Conservation (phyloP, 2,113 vertebrate species). For the Platycercus adscitus region DNA sequence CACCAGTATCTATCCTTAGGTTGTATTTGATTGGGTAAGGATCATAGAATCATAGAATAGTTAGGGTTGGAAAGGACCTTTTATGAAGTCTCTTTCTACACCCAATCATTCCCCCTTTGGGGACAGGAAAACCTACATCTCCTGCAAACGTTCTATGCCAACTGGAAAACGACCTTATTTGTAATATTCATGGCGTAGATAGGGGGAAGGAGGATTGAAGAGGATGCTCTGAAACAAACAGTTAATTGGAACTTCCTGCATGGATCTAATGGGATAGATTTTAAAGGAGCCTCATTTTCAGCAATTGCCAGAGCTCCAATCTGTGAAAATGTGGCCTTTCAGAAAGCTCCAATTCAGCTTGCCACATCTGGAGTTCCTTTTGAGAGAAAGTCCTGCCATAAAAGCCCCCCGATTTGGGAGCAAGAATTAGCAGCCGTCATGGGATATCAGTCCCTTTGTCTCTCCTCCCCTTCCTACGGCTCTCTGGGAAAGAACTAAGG, state of each 20-base stretch:
- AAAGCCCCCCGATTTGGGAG: slow-evolving; percentile 14
- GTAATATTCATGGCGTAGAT: neutral
- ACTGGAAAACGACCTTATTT: neutral
- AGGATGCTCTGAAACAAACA: slow-evolving; percentile 32
- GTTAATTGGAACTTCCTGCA: slow-evolving; percentile 23
- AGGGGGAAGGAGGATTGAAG: neutral
- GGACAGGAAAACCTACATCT: neutral
- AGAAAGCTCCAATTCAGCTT: slow-evolving; percentile 51
- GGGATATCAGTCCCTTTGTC: slow-evolving; percentile 33
- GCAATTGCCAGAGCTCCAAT: slow-evolving; percentile 57
- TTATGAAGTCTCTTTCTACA: neutral
- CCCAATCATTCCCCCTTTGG: neutral
- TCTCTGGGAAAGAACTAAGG: slow-evolving; percentile 11
- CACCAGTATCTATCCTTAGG: neutral
- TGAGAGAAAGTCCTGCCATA: neutral
- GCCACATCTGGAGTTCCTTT: neutral
- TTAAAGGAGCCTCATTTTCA: slow-evolving; percentile 58
- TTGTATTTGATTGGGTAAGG: neutral
- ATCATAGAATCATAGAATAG: neutral
- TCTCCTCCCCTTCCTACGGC: neutral
- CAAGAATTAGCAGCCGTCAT: slow-evolving; percentile 50
- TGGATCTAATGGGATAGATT: slow-evolving; percentile 6
- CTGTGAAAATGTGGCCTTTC: slow-evolving; percentile 47
- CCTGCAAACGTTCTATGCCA: neutral
- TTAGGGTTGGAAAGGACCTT: neutral